Conservation (phyloP, 92 coral and sea anemone genomes). For the Palythoa grandis region DNA sequence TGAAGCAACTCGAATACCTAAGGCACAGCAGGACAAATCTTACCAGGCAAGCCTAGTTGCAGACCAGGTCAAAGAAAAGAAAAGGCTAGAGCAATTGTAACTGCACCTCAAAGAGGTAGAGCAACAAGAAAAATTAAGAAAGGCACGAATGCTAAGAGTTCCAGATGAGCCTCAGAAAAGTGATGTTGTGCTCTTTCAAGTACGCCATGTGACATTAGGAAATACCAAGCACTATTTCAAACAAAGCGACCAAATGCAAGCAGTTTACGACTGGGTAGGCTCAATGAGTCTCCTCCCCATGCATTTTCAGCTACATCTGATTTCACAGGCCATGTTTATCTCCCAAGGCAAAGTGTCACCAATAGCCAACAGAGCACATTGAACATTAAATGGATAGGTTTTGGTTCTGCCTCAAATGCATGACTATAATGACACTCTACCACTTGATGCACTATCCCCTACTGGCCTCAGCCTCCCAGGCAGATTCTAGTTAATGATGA, state of each 20-base stretch:
- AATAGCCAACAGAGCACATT: slow-evolving; percentile 41
- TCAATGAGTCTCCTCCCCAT: slow-evolving; percentile 56
- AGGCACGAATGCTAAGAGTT: slow-evolving; percentile 52
- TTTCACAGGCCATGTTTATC: slow-evolving; percentile 45
- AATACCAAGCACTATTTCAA: slow-evolving; percentile 47
- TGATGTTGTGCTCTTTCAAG: slow-evolving; percentile 46
- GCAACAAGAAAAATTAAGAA: slow-evolving; percentile 54
- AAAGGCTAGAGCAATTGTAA: slow-evolving; percentile 43
- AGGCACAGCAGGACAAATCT: slow-evolving; percentile 43
- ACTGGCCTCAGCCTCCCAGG: not conserved
- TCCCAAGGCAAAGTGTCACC: slow-evolving; percentile 45
- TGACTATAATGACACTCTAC: not conserved
- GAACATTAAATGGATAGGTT: slow-evolving; percentile 49
- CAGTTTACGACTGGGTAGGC: slow-evolving; percentile 68
- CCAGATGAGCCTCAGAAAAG: slow-evolving; percentile 54
- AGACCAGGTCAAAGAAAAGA: slow-evolving; percentile 49
- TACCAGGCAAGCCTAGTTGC: slow-evolving; percentile 41
- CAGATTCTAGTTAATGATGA: slow-evolving; percentile 2
- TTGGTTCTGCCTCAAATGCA: slow-evolving; percentile 32
- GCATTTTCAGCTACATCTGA: slow-evolving; percentile 52
- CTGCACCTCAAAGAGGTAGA: slow-evolving; percentile 37
- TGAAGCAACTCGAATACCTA: slow-evolving; percentile 20
- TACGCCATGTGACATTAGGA: slow-evolving; percentile 57
- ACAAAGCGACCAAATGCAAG: slow-evolving; percentile 31
- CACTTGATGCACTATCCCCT: not conserved